Conservation (phyloP, 2,888 invertebrate genomes). For the Philereme transversata region DNA sequence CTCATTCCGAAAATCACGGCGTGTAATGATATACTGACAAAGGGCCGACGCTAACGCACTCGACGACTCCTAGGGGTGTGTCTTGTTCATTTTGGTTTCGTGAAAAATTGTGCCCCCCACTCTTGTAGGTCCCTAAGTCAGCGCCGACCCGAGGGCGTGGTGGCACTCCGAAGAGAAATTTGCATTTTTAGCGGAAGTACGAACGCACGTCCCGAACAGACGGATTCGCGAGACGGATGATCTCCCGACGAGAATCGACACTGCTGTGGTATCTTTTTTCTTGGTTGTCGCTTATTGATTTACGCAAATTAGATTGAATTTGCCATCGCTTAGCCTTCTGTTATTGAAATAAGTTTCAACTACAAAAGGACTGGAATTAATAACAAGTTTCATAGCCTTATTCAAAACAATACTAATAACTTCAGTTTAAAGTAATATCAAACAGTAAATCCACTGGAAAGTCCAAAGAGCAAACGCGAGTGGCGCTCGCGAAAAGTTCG, state of each 20-base stretch:
- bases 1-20: conserved; percentile 51
- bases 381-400: conserved; percentile 4
- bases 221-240: conserved; percentile 76
- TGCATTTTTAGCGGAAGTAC: conserved; percentile 81
- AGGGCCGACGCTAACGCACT: conserved; percentile 51
- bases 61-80: conserved; percentile 69
- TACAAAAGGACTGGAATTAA: not conserved
- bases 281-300: conserved; percentile 24
- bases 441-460: conserved; percentile 35
- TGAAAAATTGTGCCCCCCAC: conserved; percentile 74
- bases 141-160: conserved; percentile 69
- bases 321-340: not conserved
- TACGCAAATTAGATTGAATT: conserved; percentile 15
- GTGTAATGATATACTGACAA: conserved; percentile 62
- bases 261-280: conserved; percentile 28
- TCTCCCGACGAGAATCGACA: conserved; percentile 58
- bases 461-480: conserved; percentile 35
- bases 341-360: conserved; percentile 4
- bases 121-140: conserved; percentile 60
- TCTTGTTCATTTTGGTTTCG: conserved; percentile 73
- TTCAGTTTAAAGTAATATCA: conserved; percentile 29
- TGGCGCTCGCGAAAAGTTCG: conserved; percentile 34
- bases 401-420: conserved; percentile 14
- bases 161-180: conserved; percentile 73
- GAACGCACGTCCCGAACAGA: conserved; percentile 74